phyloP scores from a whole-genome alignment of 2,113 vertebrate species.

The Tupaia chinensis region DNA sequence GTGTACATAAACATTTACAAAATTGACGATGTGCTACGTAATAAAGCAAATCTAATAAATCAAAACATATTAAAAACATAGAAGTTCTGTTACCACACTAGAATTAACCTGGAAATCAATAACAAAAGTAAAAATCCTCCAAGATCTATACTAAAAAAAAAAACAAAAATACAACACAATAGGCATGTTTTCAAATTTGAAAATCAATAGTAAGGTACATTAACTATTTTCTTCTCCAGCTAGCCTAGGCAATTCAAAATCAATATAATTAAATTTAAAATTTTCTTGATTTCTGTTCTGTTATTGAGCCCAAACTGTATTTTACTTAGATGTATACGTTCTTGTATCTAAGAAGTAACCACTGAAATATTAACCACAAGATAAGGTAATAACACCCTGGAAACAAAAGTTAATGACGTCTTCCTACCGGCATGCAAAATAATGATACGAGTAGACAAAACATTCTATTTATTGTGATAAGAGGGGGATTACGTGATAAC shows the following conservation, averaged over 20 bases:
- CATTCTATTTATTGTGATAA: too few relatives aligned
- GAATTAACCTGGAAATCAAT: background rate
- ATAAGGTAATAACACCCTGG: background rate
- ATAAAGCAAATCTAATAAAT: slow-evolving; percentile 29
- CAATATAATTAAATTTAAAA: background rate
- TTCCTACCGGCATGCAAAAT: too few relatives aligned
- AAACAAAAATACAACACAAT: background rate
- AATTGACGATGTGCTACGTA: background rate
- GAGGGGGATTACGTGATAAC: too few relatives aligned
- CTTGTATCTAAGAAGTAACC: background rate
- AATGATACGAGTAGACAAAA: too few relatives aligned
- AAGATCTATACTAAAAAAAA: too few relatives aligned
- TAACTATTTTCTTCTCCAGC: background rate
- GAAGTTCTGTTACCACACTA: background rate
- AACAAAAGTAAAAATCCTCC: background rate
- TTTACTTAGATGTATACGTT: background rate
- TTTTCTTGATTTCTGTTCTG: too few relatives aligned
- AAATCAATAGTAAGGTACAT: background rate
- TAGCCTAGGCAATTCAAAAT: background rate
- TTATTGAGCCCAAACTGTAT: background rate
- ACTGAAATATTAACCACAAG: background rate
- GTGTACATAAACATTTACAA: background rate
- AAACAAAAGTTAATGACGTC: too few relatives aligned
- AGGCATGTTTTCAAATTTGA: background rate
- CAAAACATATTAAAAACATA: background rate